These are phyloP conservation scores for Chiridota heheva DNA, from an alignment of 35 echinoderm and acorn worm species.

Conservation along the genomic window DNA sequence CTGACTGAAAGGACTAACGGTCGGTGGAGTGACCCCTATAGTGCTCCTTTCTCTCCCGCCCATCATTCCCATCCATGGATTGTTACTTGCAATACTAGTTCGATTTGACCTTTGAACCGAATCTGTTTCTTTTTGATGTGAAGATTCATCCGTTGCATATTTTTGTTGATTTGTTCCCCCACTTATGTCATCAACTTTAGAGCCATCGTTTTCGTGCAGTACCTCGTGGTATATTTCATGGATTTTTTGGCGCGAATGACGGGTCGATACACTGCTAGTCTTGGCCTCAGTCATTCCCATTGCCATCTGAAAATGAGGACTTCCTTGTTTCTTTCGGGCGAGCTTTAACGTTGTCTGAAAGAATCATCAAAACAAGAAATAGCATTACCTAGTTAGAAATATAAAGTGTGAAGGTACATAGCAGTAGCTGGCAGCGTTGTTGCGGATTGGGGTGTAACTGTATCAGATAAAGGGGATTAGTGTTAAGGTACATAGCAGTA, in stretches of 20 bases:
- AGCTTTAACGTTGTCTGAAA: conserved; percentile 15
- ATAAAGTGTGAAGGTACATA: too few relatives aligned
- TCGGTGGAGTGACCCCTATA: background rate
- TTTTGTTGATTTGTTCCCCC: background rate
- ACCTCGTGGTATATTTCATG: conserved; percentile 40
- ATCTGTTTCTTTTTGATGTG: conserved; percentile 13
- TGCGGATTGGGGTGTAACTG: too few relatives aligned
- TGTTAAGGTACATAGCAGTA: too few relatives aligned
- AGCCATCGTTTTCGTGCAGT: conserved; percentile 21
- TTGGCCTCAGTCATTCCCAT: conserved; percentile 22
- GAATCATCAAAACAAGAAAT: background rate
- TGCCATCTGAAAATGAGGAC: conserved; percentile 38
- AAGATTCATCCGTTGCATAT: background rate
- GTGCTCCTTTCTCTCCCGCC: conserved; percentile 34
- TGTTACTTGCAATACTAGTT: conserved; percentile 37
- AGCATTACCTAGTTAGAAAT: too few relatives aligned
- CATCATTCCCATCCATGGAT: conserved; percentile 44
- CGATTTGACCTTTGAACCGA: conserved; percentile 2
- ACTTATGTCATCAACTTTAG: background rate
- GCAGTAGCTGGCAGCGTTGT: too few relatives aligned
- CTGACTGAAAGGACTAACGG: too few relatives aligned
- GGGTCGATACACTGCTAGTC: background rate
- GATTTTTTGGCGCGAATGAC: background rate
- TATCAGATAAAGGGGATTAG: too few relatives aligned
- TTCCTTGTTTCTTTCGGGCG: conserved; percentile 30